phyloP scores from a whole-genome alignment of 2,888 invertebrate genomes.

The Capitulum mitella region DNA sequence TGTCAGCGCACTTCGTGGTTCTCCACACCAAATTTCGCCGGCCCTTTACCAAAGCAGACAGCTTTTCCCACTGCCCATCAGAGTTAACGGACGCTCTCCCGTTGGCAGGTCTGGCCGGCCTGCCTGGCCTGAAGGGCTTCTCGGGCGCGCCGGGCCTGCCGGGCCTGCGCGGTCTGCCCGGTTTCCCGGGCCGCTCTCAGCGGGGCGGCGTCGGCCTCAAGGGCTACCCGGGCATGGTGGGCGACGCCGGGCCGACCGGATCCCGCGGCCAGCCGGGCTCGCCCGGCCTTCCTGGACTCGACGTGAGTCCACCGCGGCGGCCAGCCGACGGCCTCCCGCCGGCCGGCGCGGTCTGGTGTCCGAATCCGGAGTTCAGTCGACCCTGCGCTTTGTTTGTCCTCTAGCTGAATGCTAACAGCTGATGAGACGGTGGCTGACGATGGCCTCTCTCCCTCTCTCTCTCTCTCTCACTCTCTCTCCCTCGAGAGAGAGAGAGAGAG shows the following conservation, averaged over 20 bases:
- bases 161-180: slow-evolving; percentile 50
- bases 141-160: neutral
- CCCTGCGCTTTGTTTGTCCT: too few relatives aligned
- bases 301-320: slow-evolving; percentile 40
- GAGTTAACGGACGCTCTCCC: too few relatives aligned
- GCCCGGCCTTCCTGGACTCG: slow-evolving; percentile 48
- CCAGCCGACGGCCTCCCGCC: slow-evolving; percentile 50
- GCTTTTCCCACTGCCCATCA: too few relatives aligned
- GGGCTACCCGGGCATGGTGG: slow-evolving; percentile 62
- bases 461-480: too few relatives aligned
- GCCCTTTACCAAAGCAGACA: too few relatives aligned
- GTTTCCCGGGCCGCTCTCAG: slow-evolving; percentile 39
- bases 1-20: too few relatives aligned
- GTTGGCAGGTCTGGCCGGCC: neutral
- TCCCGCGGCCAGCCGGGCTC: slow-evolving; percentile 60
- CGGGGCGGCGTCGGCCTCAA: slow-evolving; percentile 69
- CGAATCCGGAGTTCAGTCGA: too few relatives aligned
- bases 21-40: too few relatives aligned
- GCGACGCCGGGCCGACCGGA: slow-evolving; percentile 63
- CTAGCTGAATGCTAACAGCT: too few relatives aligned
- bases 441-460: too few relatives aligned
- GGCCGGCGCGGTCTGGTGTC: slow-evolving; percentile 57
- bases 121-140: neutral
- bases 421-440: too few relatives aligned
- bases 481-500: too few relatives aligned